Conservation (phyloP, 2,797 vertebrate species). For the Xerus rutilus region DNA sequence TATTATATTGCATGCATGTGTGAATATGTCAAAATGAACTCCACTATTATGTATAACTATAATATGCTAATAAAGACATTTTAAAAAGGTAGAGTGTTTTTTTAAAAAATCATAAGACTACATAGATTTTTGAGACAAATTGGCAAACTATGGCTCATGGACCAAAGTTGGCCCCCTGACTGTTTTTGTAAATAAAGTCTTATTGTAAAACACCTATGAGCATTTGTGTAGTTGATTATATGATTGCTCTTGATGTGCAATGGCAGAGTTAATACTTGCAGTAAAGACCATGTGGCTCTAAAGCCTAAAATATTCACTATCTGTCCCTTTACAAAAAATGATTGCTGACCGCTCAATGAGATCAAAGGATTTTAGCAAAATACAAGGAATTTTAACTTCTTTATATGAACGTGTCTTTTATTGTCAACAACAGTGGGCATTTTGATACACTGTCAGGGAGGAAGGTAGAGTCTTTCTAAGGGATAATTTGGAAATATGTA, state of each 20-base stretch:
- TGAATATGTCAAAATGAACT: too few species aligned
- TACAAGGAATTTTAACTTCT: slow-evolving; percentile 37
- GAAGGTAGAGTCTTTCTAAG: not conserved
- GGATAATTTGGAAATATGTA: not conserved
- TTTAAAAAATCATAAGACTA: not conserved
- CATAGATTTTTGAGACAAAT: not conserved
- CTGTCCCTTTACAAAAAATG: not conserved
- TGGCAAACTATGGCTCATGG: not conserved
- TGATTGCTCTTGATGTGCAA: not conserved
- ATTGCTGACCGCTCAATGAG: not conserved
- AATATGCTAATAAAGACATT: too few species aligned
- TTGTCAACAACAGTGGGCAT: not conserved
- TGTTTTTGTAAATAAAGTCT: slow-evolving; percentile 28
- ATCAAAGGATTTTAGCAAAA: slow-evolving; percentile 46
- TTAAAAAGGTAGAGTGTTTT: too few species aligned
- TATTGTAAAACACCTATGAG: not conserved
- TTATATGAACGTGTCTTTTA: not conserved
- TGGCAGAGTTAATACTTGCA: not conserved
- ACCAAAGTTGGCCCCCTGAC: not conserved
- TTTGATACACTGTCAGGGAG: not conserved
- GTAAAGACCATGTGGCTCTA: not conserved
- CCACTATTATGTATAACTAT: too few species aligned
- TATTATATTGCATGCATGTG: too few species aligned
- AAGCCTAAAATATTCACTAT: not conserved
- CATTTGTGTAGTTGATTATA: not conserved